Base-by-base conservation (phyloP, 2,888 invertebrate species). In the Mantis religiosa region DNA sequence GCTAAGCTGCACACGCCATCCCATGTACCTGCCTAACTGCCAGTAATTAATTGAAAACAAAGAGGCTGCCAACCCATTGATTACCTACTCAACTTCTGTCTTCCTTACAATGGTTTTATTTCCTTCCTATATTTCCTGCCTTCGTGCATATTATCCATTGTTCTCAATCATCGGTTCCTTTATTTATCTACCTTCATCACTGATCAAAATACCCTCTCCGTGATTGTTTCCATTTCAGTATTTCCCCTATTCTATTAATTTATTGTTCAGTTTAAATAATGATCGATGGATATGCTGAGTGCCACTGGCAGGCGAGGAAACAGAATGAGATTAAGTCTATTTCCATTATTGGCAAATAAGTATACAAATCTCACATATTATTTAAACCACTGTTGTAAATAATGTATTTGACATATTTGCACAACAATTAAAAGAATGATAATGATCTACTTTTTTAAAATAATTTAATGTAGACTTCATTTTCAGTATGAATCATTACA, bases 1-100 rank as follows among this genome's bases (percentile, higher is more conserved):
- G 85, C 82, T 89, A 89, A 83, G 89, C 90, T 71, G 28, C 28
- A 15, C 86, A 86, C 86, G 9, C 54, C 54, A 71, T 71, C 27
- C 85, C 54, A n/a, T 27, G 87, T 85, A 82, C 87, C 83, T 27
- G 25, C 28, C 88, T 54, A 41, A 28, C 82, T 87, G 83, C 41
- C 34, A 83, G 34, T 28, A 86, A 86, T 86, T 86, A 86, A 86
- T 86, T 71, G 47, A 86, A 81, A 47, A 54, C 81, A 81, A 86
- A 81, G 28, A 86, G 86, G 25, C 54, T 71, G 54, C 54, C 54
- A 71, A 71, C 54, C 41, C 15, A 71, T 71, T 71, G 54, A 25
- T 20, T 71, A 25, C 54, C 15, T 71, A 41, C 41, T 41, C 41
- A 41, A 12, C 12, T 41, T 41, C 41, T 41, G 41, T 41, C 41